Percentiles rank a stretch among this genome's conserved stretches.
Conservation (phyloP, 2,113 vertebrate genomes). For the Mola mola region DNA sequence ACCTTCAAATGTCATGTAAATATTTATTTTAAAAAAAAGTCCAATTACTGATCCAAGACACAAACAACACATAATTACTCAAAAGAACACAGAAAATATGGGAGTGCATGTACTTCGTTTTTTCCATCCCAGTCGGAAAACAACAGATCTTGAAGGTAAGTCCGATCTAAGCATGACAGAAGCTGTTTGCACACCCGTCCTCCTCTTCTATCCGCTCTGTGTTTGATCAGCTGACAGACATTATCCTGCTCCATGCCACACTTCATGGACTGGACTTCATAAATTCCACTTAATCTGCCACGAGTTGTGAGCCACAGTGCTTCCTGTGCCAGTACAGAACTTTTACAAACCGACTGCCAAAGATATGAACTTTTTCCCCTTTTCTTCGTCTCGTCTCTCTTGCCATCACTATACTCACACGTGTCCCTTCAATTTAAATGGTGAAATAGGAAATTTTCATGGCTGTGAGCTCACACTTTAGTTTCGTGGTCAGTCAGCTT, state of each 20-base stretch:
- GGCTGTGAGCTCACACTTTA: conserved; percentile 12
- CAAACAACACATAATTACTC: too few species aligned
- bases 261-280: conserved; percentile 24
- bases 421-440: background rate
- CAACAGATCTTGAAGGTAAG: too few species aligned
- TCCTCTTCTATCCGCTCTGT: conserved; percentile 30
- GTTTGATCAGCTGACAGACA: conserved; percentile 61
- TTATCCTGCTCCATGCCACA: conserved; percentile 39
- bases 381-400: conserved; percentile 5
- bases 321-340: conserved; percentile 27
- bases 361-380: conserved; percentile 39
- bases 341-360: conserved; percentile 49
- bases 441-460: conserved; percentile 19
- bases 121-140: too few species aligned
- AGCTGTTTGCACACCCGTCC: background rate
- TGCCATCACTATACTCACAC: conserved; percentile 19
- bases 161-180: background rate
- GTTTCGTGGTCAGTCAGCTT: conserved; percentile 18
- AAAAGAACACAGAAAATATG: too few species aligned
- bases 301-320: conserved; percentile 33
- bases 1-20: too few species aligned
- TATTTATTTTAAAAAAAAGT: too few species aligned
- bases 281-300: conserved; percentile 38
- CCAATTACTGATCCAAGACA: too few species aligned
- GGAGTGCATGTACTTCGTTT: too few species aligned